phyloP scores from a whole-genome alignment of 2,888 invertebrate genomes.

The Xestia c-nigrum region DNA sequence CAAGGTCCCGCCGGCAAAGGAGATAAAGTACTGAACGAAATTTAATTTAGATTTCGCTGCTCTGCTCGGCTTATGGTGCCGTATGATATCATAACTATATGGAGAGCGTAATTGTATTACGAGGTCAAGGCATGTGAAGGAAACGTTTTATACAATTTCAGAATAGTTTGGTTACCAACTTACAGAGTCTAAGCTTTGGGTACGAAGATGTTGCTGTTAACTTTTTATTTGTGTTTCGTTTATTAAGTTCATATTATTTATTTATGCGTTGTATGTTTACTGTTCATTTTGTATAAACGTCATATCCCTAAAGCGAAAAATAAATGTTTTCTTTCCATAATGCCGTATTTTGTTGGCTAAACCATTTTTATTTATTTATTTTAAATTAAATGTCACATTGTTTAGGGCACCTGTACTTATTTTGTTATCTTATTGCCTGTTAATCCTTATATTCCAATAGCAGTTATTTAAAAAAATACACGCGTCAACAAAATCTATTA shows the following conservation, averaged over 20 bases:
- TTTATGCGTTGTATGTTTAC: too few species aligned
- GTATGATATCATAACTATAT: constrained; percentile 24
- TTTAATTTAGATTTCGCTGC: constrained; percentile 68
- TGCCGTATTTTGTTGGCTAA: neutral
- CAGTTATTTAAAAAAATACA: neutral
- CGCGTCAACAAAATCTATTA: neutral
- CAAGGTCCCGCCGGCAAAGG: constrained; percentile 66
- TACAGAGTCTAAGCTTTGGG: neutral
- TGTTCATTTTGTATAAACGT: too few species aligned
- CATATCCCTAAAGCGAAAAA: too few species aligned
- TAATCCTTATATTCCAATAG: too few species aligned
- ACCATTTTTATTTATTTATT: neutral
- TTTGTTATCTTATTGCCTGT: neutral
- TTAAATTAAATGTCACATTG: neutral
- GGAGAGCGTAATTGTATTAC: constrained; percentile 32
- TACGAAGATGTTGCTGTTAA: neutral
- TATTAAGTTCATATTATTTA: too few species aligned
- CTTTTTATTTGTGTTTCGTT: too few species aligned
- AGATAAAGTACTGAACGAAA: constrained; percentile 71
- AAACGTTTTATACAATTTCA: constrained; percentile 13
- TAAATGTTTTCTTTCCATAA: neutral
- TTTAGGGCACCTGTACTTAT: neutral
- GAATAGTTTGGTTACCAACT: neutral
- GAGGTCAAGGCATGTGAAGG: constrained; percentile 14
- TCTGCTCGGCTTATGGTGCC: constrained; percentile 34